These are phyloP conservation scores for Bos indicus DNA, from an alignment of 2,113 vertebrate species.

Conservation along the genomic window DNA sequence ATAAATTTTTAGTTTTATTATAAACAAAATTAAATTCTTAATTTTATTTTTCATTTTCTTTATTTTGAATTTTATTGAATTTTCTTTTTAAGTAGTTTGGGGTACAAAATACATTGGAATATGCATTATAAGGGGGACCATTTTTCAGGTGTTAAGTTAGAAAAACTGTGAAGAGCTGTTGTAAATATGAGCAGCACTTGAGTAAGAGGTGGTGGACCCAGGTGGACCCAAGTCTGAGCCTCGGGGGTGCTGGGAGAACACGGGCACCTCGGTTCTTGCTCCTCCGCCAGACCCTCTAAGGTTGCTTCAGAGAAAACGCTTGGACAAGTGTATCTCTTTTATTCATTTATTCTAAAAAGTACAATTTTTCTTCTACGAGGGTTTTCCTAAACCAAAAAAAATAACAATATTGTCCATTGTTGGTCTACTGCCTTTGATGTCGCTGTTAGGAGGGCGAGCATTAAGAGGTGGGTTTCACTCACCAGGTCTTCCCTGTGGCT, in stretches of 20 bases:
- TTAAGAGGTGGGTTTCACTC: too few relatives aligned
- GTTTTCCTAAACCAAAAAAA: neutral
- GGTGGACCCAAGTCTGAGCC: neutral
- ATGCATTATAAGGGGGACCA: neutral
- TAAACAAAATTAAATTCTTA: neutral
- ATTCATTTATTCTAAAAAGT: neutral
- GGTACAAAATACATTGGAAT: neutral
- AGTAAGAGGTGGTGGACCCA: neutral
- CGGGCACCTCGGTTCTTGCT: fast-evolving
- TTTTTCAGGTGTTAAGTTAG: neutral
- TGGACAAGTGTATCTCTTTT: neutral
- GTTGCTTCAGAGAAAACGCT: neutral
- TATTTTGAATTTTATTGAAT: neutral
- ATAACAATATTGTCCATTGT: neutral
- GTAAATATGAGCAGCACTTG: neutral
- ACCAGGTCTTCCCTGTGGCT: neutral
- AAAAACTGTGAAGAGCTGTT: neutral
- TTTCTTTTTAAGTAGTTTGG: neutral
- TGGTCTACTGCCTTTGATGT: neutral
- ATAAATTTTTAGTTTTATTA: neutral
- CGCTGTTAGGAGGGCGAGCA: neutral
- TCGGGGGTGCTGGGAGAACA: neutral
- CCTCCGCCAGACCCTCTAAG: neutral
- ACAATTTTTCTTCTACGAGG: neutral
- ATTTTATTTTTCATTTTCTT: neutral